These are phyloP conservation scores for Melangyna quadrimaculata DNA, from an alignment of 2,888 invertebrate species.

Conservation along the genomic window DNA sequence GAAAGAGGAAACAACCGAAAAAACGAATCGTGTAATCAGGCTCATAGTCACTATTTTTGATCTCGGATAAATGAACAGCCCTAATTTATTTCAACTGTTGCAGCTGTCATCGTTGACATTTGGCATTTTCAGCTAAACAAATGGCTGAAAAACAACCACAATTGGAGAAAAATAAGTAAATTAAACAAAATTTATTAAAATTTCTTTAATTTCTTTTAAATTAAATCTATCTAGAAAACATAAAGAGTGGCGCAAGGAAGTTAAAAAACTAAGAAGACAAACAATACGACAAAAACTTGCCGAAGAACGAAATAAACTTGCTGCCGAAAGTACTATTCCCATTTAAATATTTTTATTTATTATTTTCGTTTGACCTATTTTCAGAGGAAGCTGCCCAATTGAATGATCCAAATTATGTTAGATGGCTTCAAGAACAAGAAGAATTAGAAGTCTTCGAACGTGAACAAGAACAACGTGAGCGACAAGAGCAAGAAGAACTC, in stretches of 20 bases:
- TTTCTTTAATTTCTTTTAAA: neutral
- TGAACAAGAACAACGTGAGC: conserved; percentile 83
- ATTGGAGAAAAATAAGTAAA: neutral
- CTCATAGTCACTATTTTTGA: no score
- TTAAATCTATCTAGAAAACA: conserved; percentile 18
- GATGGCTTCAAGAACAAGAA: conserved; percentile 83
- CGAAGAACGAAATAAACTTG: conserved; percentile 82
- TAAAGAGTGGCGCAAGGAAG: conserved; percentile 87
- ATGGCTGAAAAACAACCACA: neutral
- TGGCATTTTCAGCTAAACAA: neutral
- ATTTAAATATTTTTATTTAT: neutral
- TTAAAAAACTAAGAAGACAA: conserved; percentile 88
- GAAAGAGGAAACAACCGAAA: no score
- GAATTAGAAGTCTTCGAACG: conserved; percentile 82
- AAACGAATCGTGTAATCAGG: no score
- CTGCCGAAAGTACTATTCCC: conserved; percentile 78
- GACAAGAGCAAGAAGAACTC: conserved; percentile 83
- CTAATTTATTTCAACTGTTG: neutral
- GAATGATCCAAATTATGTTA: conserved; percentile 82
- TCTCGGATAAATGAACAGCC: neutral
- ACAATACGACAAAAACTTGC: conserved; percentile 85
- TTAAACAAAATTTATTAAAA: neutral
- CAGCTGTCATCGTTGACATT: neutral
- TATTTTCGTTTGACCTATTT: conserved; percentile 6
- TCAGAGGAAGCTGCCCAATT: conserved; percentile 79